Evolutionary conservation across 2,888 invertebrate species (phyloP).

Genomic region (Patella caerulea): DNA sequence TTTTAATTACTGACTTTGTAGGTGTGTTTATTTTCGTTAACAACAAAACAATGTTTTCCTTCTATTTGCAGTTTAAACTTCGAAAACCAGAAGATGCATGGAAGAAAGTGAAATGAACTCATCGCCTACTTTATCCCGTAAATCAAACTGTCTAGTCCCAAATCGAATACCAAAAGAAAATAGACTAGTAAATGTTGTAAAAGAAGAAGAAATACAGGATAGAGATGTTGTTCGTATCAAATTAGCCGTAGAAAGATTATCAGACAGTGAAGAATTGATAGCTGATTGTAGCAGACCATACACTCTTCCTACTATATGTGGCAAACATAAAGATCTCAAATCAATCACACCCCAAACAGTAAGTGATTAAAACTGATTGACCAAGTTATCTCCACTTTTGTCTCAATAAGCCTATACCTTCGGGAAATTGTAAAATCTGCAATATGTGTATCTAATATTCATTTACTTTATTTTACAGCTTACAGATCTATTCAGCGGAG

Average conservation of each 20-base stretch:
- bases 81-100: neutral
- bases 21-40: too few species aligned
- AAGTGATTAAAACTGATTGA: neutral
- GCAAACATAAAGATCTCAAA: slow-evolving; percentile 22
- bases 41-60: neutral
- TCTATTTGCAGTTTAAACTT: neutral
- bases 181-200: too few species aligned
- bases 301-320: slow-evolving; percentile 16
- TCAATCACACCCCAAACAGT: neutral
- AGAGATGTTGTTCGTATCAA: neutral
- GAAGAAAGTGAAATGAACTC: neutral
- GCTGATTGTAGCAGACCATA: slow-evolving; percentile 10
- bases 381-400: too few species aligned
- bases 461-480: slow-evolving; percentile 18
- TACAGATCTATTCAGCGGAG: slow-evolving; percentile 78
- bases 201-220: too few species aligned
- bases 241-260: slow-evolving; percentile 8
- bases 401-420: too few species aligned
- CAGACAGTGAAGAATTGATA: neutral
- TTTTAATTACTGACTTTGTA: too few species aligned
- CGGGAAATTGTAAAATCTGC: too few species aligned
- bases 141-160: neutral
- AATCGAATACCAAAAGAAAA: too few species aligned
- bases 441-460: too few species aligned
- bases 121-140: neutral